Conservation (phyloP, 2,888 invertebrate species). For the Esperia sulphurella region DNA sequence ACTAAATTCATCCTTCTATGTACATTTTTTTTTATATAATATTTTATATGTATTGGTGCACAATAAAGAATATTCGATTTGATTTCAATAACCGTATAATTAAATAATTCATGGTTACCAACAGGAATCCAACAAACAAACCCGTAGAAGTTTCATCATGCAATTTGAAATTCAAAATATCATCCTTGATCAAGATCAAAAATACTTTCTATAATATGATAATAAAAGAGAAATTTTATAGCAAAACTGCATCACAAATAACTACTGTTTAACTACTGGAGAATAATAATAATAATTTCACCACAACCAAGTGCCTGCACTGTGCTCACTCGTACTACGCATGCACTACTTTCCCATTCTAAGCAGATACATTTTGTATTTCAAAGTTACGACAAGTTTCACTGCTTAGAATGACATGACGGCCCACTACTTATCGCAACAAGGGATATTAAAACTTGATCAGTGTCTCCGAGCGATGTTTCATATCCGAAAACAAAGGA, state of each 20-base stretch:
- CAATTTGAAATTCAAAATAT: slow-evolving; percentile 35
- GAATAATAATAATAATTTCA: slow-evolving; percentile 42
- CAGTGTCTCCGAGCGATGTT: slow-evolving; percentile 6
- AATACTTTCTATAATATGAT: slow-evolving; percentile 36
- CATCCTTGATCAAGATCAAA: slow-evolving; percentile 4
- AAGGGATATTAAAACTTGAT: slow-evolving; percentile 3
- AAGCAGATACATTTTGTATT: slow-evolving; percentile 2
- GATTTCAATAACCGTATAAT: too few relatives aligned
- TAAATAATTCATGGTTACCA: not conserved
- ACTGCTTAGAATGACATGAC: slow-evolving; percentile 1
- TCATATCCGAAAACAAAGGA: not conserved
- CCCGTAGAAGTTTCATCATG: slow-evolving; percentile 41
- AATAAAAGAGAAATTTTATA: slow-evolving; percentile 66
- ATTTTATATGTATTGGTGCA: too few relatives aligned
- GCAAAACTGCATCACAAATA: slow-evolving; percentile 73
- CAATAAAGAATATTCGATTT: not conserved
- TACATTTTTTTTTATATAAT: too few relatives aligned
- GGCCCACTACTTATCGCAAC: slow-evolving; percentile 10
- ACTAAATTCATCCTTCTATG: too few relatives aligned
- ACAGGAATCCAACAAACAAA: slow-evolving; percentile 48
- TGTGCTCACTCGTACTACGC: slow-evolving; percentile 63
- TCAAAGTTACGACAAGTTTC: not conserved
- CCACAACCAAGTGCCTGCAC: slow-evolving; percentile 75
- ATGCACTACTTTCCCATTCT: slow-evolving; percentile 56
- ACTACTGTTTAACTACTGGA: slow-evolving; percentile 45